Base-by-base conservation (phyloP, 1,140 invertebrate genomes). In the Hycleus cichorii region DNA sequence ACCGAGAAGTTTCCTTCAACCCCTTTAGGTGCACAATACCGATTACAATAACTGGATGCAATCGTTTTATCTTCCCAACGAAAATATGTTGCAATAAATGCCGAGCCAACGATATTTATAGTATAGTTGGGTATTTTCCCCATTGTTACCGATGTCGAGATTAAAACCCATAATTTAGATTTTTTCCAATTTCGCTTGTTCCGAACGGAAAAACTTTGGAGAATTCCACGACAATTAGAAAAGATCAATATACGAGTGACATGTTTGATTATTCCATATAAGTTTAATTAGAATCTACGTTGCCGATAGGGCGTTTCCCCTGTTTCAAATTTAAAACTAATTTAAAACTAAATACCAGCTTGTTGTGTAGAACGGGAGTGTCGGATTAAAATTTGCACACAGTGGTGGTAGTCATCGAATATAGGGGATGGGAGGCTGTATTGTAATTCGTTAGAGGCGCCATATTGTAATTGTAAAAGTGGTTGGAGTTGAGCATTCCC, bases 111-210 rank as follows among this genome's bases (percentile, higher is more conserved):
- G 61, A 69, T 66, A 69, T 69, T 69, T 69, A 69, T 68, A 61
- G 59, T 56, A 60, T 48, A 58, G 63, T 63, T 67, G 63, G 60
- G 57, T 64, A 58, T 64, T 67, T 65, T 64, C 65, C 64, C 63
- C 57, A 62, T 53, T 55, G 49, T 59, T 58, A 52, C 57, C 39
- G 39, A 57, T 45, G 57, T 54, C 66, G 63, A 69, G 68, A 69
- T 69, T 69, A 69, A 69, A 69, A 68, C 63, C 59, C 68, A 66
- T 69, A 69, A 69, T 59, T 68, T 69, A 68, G 18, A 18, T 18
- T 68, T 67, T 69, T 69, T 69, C 66, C 18, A 18, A 69, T 69
- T 69, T 65, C 58, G 60, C 49, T 49, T 52, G 18, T 18, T 18
- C 18, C 18, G 18, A 18, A 18, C 18, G 18, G 18, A 18, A 18